A percentile compares a stretch with the other conserved stretches of the same genome.
phyloP scores from a whole-genome alignment of 2,888 invertebrate species.

The Morpho helenor region DNA sequence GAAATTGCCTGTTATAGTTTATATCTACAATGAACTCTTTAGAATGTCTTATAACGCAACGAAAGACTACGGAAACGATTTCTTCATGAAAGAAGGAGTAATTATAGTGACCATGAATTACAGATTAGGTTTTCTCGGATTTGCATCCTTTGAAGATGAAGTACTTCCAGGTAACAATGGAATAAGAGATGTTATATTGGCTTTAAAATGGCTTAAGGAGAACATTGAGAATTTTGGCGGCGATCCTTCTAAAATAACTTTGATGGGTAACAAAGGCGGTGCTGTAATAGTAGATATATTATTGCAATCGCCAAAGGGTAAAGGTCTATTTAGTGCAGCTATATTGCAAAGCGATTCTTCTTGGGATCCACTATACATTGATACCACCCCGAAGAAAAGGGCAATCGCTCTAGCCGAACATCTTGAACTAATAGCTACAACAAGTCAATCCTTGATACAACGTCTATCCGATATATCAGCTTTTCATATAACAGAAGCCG shows the following conservation, averaged over 20 bases:
- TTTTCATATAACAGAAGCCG: constrained; percentile 42
- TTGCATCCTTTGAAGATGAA: constrained; percentile 62
- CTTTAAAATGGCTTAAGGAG: constrained; percentile 60
- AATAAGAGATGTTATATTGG: constrained; percentile 60
- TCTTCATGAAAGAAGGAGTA: constrained; percentile 68
- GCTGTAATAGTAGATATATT: constrained; percentile 57
- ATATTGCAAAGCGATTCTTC: constrained; percentile 68
- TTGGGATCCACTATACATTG: constrained; percentile 50
- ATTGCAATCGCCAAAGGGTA: constrained; percentile 57
- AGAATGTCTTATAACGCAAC: constrained; percentile 55
- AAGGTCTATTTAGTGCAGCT: constrained; percentile 59
- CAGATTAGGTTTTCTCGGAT: constrained; percentile 61
- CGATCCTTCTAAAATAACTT: constrained; percentile 55
- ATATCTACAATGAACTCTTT: constrained; percentile 60
- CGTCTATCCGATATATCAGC: constrained; percentile 44
- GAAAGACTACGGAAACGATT: constrained; percentile 67
- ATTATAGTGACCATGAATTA: constrained; percentile 60
- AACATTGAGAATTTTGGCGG: constrained; percentile 68
- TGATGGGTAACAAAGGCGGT: constrained; percentile 66
- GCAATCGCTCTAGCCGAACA: constrained; percentile 52
- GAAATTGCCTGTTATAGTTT: constrained; percentile 60
- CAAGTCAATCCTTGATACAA: constrained; percentile 51
- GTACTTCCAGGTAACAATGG: constrained; percentile 68
- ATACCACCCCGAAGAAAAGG: constrained; percentile 42
- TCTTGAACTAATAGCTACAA: constrained; percentile 46